These are phyloP conservation scores for Gryllus longicercus DNA, from an alignment of 2,888 invertebrate species.

Conservation along the genomic window DNA sequence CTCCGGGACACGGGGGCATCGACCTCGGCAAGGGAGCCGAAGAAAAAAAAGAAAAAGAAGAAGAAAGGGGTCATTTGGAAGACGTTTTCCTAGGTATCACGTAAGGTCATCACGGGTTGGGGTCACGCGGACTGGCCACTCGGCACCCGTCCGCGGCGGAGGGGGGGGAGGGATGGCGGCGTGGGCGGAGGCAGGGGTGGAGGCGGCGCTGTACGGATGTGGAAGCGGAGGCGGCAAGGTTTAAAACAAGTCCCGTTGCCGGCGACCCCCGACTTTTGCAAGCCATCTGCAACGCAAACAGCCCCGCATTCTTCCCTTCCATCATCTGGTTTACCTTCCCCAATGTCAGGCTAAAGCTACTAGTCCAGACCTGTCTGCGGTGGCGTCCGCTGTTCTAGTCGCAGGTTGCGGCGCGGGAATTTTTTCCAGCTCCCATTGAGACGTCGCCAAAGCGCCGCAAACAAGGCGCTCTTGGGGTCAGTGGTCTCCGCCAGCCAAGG, in stretches of 20 bases:
- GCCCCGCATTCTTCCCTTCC: background rate
- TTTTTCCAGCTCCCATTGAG: background rate
- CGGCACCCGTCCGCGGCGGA: background rate
- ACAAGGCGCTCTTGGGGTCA: too few relatives aligned
- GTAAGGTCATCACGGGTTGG: background rate
- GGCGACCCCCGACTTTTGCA: background rate
- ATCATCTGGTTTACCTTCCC: slow-evolving; percentile 17
- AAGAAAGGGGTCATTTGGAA: slow-evolving; percentile 17
- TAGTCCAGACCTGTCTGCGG: slow-evolving; percentile 11
- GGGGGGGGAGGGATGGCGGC: too few relatives aligned
- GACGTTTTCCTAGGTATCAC: slow-evolving; percentile 17
- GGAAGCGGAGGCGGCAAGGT: background rate
- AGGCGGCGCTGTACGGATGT: too few relatives aligned
- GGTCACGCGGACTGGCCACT: background rate
- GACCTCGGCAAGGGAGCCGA: background rate
- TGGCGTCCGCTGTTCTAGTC: background rate
- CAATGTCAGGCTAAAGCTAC: background rate
- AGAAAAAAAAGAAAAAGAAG: background rate
- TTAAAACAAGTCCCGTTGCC: background rate
- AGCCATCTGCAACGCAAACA: background rate
- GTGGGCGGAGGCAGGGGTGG: too few relatives aligned
- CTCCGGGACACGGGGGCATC: background rate
- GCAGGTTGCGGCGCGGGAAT: background rate
- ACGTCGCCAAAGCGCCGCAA: background rate
- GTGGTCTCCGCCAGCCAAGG: too few relatives aligned